Evolutionary conservation across 2,113 vertebrate genomes (phyloP).

Genomic region (Antechinus stuartii): DNA sequence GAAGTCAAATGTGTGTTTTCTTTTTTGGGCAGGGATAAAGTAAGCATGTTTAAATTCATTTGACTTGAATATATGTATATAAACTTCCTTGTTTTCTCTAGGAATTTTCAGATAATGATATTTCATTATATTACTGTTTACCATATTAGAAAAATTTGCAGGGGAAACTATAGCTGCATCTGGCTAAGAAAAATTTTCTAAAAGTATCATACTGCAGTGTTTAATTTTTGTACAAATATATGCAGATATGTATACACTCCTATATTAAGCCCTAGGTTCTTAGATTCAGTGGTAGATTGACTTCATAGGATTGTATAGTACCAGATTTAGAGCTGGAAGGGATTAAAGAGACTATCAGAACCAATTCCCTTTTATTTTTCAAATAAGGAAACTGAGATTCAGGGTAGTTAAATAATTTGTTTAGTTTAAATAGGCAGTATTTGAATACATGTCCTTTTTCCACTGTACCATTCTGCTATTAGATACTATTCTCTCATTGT

Average conservation of each 20-base stretch:
- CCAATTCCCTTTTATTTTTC: no score
- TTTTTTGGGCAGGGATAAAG: background rate
- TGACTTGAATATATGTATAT: slow-evolving; percentile 27
- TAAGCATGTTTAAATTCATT: background rate
- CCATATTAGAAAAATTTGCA: background rate
- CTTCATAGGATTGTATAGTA: background rate
- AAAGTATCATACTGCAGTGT: background rate
- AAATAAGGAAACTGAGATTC: background rate
- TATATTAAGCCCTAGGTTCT: background rate
- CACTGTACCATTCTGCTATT: background rate
- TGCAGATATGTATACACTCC: no score
- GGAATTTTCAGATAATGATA: background rate
- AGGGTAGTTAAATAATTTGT: background rate
- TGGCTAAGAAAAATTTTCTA: background rate
- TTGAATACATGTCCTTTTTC: background rate
- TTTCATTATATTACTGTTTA: background rate
- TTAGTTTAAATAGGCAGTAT: background rate
- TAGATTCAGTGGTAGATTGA: background rate
- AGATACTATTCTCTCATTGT: background rate
- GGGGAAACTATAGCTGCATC: background rate
- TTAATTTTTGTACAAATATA: background rate
- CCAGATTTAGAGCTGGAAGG: background rate
- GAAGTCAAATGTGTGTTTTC: slow-evolving; percentile 43
- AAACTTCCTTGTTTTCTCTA: slow-evolving; percentile 13
- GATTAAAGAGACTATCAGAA: no score